These are phyloP conservation scores for Gastracanthus pulcherrimus DNA, from an alignment of 2,888 invertebrate genomes.

Conservation along the genomic window DNA sequence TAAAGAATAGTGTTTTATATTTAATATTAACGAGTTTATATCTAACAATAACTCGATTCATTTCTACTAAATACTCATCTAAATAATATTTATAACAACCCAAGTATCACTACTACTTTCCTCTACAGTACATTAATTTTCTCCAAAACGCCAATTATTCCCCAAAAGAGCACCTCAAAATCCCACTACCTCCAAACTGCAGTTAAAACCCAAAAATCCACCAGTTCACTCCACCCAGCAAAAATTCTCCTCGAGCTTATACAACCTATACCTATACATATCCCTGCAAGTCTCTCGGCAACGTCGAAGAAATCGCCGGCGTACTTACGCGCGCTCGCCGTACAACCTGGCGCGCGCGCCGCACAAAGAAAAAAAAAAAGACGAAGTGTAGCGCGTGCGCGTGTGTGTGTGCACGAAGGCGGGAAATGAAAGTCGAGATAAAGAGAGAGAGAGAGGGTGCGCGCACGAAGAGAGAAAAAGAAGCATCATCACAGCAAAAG, in stretches of 20 bases:
- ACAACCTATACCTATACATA: no score
- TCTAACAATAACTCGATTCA: no score
- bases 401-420: conserved; percentile 41
- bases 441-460: conserved; percentile 31
- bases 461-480: background rate
- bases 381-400: no score
- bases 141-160: background rate
- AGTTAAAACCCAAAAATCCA: background rate
- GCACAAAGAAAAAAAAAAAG: conserved; percentile 41
- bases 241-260: no score
- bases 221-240: background rate
- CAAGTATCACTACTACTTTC: no score
- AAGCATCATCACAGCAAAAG: conserved; percentile 6
- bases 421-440: conserved; percentile 59
- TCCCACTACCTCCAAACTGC: background rate
- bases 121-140: no score
- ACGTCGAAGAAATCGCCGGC: background rate
- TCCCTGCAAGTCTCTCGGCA: no score
- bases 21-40: no score
- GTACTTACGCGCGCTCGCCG: background rate
- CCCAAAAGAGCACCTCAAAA: background rate
- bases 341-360: conserved; percentile 30
- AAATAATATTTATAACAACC: no score
- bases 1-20: no score
- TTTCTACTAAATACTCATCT: no score